Evolutionary conservation across 2,888 invertebrate genomes (phyloP), one percentile per base, ranked within the genome.

Genomic region (Machimus rusticus): DNA sequence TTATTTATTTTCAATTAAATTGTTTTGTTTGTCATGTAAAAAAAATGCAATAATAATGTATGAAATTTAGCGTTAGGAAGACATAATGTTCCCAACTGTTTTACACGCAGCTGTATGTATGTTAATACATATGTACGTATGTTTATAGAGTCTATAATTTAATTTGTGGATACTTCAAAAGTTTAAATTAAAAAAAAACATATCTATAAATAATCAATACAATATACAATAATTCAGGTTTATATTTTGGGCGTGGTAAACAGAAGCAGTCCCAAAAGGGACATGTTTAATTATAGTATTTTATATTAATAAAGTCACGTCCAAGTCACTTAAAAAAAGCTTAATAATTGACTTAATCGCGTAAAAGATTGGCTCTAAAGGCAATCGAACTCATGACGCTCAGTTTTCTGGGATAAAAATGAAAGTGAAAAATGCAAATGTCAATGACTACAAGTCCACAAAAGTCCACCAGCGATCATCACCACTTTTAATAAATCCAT

Each of bases 391-490:
- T 66, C 8, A 66, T 12, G 66, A 66, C 16, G 51, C 14, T 23
- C 23, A 66, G n/a, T 28, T 66, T 28, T 23, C 9, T 66, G 66
- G 66, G 12, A 66, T 66, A 66, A 66, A 79, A 84, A 84, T 84
- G 82, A 84, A 84, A 84, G 82, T 84, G 37, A 66, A 84, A 82
- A 39, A 66, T 31, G n/a, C 23, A 84, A 84, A 84, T 84, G 82
- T 84, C 82, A 84, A 84, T 84, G 82, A 84, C 66, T 84, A 84
- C 82, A 84, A 66, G 82, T 66, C 82, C 46, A 57, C 57, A 84
- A 37, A 57, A 84, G 82, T n/a, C n/a, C 57, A 66, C 66, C 39
- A 66, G 37, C 66, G 66, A 39, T 66, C 82, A 66, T 39, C 66
- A 39, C 51, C 39, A 23, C 66, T 66, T 66, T 23, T 19, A 23